These are phyloP conservation scores for Zaprionus camerounensis DNA, from an alignment of 1,140 invertebrate genomes.

Conservation along the genomic window DNA sequence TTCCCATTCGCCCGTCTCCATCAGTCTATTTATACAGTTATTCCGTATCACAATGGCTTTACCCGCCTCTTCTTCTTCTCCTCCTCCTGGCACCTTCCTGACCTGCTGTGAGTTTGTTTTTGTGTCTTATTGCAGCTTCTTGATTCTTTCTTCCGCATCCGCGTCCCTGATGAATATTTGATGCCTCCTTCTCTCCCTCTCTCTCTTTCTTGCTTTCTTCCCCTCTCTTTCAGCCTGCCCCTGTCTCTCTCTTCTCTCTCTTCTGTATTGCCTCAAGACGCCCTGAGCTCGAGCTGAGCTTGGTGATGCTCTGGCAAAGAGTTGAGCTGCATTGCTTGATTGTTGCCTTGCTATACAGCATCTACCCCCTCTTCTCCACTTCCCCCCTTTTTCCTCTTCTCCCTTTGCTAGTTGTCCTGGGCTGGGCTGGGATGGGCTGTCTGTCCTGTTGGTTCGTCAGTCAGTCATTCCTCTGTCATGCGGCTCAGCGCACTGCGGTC, in stretches of 20 bases:
- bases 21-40: constrained; percentile 15
- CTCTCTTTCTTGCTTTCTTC: background rate
- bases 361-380: background rate
- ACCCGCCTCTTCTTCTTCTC: background rate
- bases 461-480: constrained; percentile 21
- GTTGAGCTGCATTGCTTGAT: constrained; percentile 4
- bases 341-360: background rate
- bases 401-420: background rate
- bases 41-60: background rate
- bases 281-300: background rate
- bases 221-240: background rate
- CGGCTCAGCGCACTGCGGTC: constrained; percentile 51
- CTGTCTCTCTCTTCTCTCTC: background rate
- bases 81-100: background rate
- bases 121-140: constrained; percentile 8
- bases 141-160: constrained; percentile 10
- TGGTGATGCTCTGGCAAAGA: background rate
- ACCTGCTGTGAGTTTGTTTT: background rate
- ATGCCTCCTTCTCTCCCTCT: background rate
- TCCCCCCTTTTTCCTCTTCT: background rate
- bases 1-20: background rate
- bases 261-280: background rate
- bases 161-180: constrained; percentile 33
- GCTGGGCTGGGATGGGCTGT: background rate
- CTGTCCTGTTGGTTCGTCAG: background rate